Evolutionary conservation across 2,888 invertebrate species (phyloP).

Genomic region (Microdon myrmicae): DNA sequence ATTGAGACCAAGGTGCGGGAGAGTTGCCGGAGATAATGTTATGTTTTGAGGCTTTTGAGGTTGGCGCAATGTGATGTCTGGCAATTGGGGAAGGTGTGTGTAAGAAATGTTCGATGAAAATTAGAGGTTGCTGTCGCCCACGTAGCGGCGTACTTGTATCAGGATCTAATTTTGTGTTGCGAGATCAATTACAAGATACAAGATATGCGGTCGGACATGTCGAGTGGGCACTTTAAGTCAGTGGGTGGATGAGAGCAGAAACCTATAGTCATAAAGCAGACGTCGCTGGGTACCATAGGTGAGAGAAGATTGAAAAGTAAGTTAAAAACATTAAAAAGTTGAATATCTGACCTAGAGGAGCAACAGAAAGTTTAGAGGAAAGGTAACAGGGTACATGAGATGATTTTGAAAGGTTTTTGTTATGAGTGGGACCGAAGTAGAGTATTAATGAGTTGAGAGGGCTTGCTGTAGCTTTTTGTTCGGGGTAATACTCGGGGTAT

Average conservation of each 20-base stretch:
- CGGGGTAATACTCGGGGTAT: no score
- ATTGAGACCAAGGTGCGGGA: slow-evolving; percentile 30
- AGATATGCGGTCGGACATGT: slow-evolving; percentile 33
- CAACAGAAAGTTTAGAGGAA: no score
- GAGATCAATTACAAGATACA: slow-evolving; percentile 41
- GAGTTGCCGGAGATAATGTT: slow-evolving; percentile 30
- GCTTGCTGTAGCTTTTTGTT: no score
- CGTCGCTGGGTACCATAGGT: no score
- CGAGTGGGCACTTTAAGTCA: slow-evolving; percentile 6
- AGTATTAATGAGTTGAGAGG: no score
- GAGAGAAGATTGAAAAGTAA: no score
- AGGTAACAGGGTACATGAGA: no score
- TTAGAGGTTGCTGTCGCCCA: slow-evolving; percentile 23
- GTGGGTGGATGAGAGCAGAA: slow-evolving; percentile 27
- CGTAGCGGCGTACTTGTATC: slow-evolving; percentile 2
- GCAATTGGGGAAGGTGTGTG: slow-evolving; percentile 28
- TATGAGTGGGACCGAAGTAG: no score
- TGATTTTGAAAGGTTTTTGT: no score
- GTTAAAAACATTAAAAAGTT: no score
- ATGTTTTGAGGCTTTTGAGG: slow-evolving; percentile 24
- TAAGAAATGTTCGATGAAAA: slow-evolving; percentile 18
- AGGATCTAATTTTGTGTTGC: slow-evolving; percentile 27
- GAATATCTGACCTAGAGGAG: no score
- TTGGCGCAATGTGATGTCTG: slow-evolving; percentile 24
- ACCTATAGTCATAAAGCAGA: slow-evolving; percentile 17